A percentile compares a stretch with the other conserved stretches of the same genome.
Conservation (phyloP, 2,113 vertebrate genomes). For the Rostratula benghalensis region DNA sequence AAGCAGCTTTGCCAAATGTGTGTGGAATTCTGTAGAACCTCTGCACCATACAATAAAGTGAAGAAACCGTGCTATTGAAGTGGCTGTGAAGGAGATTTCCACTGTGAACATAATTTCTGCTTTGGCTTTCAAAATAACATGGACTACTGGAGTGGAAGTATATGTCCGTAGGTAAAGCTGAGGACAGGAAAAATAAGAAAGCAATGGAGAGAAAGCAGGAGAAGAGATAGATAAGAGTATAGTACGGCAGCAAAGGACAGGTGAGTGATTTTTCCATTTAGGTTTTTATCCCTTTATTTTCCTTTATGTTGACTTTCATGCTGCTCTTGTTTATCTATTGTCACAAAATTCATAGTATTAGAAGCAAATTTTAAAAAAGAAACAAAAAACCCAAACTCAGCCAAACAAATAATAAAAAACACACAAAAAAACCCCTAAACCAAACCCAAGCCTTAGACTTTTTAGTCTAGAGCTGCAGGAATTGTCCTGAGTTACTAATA, state of each 20-base stretch:
- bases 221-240: constrained; percentile 35
- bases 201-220: neutral
- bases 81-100: neutral
- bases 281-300: neutral
- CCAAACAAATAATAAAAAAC: neutral
- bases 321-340: neutral
- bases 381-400: neutral
- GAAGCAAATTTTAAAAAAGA: neutral
- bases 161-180: neutral
- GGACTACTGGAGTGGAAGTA: neutral
- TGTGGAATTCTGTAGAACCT: neutral
- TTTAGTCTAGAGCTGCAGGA: neutral
- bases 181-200: constrained; percentile 16
- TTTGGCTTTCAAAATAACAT: neutral
- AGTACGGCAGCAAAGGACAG: constrained; percentile 9
- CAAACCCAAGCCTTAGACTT: neutral
- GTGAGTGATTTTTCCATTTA: constrained; percentile 41
- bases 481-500: neutral
- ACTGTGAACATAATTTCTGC: neutral
- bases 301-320: neutral
- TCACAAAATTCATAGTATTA: neutral
- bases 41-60: neutral
- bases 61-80: neutral
- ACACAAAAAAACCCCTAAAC: no score
- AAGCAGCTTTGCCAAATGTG: neutral